phyloP scores from a whole-genome alignment of 2,113 vertebrate genomes.

The Hirundichthys speculiger region DNA sequence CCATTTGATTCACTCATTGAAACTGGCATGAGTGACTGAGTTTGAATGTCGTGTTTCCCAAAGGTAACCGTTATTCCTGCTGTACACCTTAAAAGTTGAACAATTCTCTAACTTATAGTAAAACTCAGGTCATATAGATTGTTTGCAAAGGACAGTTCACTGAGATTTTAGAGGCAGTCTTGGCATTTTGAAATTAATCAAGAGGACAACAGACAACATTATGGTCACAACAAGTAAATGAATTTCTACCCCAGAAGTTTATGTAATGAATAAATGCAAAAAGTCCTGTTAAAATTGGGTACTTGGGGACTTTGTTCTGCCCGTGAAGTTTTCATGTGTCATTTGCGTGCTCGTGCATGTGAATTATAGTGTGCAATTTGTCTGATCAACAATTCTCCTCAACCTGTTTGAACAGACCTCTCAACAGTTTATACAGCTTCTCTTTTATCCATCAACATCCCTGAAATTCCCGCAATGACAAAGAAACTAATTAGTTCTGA shows the following conservation, averaged over 20 bases:
- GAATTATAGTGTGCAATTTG: too few relatives aligned
- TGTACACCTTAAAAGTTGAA: neutral
- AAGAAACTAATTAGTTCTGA: conserved; percentile 19
- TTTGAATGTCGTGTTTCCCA: neutral
- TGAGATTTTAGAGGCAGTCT: neutral
- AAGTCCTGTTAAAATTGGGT: neutral
- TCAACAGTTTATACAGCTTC: neutral
- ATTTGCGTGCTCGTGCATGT: conserved; percentile 8
- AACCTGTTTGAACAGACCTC: neutral
- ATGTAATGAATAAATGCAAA: too few relatives aligned
- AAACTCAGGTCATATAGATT: too few relatives aligned
- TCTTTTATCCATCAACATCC: too few relatives aligned
- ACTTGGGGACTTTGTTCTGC: neutral
- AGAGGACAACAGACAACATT: neutral
- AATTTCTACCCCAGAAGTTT: neutral
- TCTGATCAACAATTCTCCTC: conserved; percentile 9
- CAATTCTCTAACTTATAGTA: too few relatives aligned
- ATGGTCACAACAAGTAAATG: neutral
- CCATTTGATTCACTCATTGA: too few relatives aligned
- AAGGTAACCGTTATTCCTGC: neutral
- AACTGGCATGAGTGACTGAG: too few relatives aligned
- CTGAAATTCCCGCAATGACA: too few relatives aligned
- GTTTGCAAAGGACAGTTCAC: too few relatives aligned
- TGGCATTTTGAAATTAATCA: neutral
- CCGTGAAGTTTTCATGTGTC: neutral